These are phyloP conservation scores for Coccyzus lansbergi DNA, from an alignment of 2,797 vertebrate genomes.

Conservation along the genomic window DNA sequence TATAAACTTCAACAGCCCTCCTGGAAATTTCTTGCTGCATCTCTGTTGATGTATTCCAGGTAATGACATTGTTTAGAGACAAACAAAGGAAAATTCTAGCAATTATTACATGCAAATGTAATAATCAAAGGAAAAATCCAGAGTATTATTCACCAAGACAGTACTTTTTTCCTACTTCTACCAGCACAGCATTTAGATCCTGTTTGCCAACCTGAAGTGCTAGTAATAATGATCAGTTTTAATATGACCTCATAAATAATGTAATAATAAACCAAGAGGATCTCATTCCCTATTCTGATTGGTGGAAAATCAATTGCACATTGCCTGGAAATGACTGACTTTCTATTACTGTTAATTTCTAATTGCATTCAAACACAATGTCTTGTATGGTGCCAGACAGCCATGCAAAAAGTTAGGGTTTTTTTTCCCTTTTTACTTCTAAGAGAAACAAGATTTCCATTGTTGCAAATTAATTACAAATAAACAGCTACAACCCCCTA, in stretches of 20 bases:
- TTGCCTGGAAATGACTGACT: slow-evolving; percentile 82
- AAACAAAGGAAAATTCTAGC: slow-evolving; percentile 38
- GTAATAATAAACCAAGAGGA: slow-evolving; percentile 78
- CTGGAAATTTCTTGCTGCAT: slow-evolving; percentile 2
- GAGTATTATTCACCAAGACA: slow-evolving; percentile 19
- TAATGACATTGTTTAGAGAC: slow-evolving; percentile 9
- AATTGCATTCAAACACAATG: slow-evolving; percentile 76
- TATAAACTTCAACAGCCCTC: neutral
- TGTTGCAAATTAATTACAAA: slow-evolving; percentile 74
- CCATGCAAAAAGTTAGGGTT: slow-evolving; percentile 45
- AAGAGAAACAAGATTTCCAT: slow-evolving; percentile 69
- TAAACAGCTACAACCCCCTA: slow-evolving; percentile 55
- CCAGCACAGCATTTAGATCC: slow-evolving; percentile 41
- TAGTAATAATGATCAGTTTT: slow-evolving; percentile 79
- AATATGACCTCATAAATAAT: slow-evolving; percentile 81
- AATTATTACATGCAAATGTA: slow-evolving; percentile 40
- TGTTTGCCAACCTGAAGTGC: slow-evolving; percentile 68
- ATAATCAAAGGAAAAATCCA: slow-evolving; percentile 44
- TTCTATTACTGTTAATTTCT: slow-evolving; percentile 79
- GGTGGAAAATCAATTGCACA: slow-evolving; percentile 82
- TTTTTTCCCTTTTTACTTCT: slow-evolving; percentile 54
- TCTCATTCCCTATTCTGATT: slow-evolving; percentile 81
- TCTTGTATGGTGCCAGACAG: slow-evolving; percentile 63
- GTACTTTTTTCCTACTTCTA: slow-evolving; percentile 29
- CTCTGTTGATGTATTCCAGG: neutral